Conservation (phyloP, 2,113 vertebrate genomes). For the Paracanthobrama guichenoti region DNA sequence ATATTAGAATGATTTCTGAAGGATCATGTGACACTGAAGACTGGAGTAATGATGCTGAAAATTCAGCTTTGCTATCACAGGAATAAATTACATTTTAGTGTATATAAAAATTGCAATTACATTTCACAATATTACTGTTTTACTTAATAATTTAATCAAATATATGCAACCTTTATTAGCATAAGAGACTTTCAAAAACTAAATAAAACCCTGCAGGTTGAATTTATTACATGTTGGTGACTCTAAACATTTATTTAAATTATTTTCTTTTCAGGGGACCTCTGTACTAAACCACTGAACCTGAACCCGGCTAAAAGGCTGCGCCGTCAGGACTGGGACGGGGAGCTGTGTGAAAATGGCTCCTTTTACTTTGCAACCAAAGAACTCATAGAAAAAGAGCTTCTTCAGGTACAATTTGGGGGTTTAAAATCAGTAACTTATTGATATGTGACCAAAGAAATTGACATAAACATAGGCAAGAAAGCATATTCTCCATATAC, state of each 20-base stretch:
- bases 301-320: conserved; percentile 81
- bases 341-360: conserved; percentile 94
- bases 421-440: not conserved
- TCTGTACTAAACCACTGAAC: conserved; percentile 79
- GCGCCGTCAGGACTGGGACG: conserved; percentile 91
- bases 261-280: conserved; percentile 44
- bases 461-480: not conserved
- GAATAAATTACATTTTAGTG: no score
- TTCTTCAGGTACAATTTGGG: conserved; percentile 80
- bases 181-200: not conserved
- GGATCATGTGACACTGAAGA: not conserved
- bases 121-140: not conserved
- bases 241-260: not conserved
- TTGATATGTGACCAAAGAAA: not conserved
- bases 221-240: not conserved
- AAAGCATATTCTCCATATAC: not conserved
- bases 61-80: no score
- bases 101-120: not conserved
- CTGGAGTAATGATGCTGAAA: not conserved
- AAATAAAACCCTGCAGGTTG: not conserved
- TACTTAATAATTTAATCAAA: not conserved
- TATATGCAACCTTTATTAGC: not conserved
- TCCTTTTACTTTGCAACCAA: conserved; percentile 90
- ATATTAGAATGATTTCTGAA: not conserved
- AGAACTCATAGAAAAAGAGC: conserved; percentile 73